Evolutionary conservation across 2,113 vertebrate genomes (phyloP), one percentile per base, ranked within the genome.

Genomic region (Puma concolor): DNA sequence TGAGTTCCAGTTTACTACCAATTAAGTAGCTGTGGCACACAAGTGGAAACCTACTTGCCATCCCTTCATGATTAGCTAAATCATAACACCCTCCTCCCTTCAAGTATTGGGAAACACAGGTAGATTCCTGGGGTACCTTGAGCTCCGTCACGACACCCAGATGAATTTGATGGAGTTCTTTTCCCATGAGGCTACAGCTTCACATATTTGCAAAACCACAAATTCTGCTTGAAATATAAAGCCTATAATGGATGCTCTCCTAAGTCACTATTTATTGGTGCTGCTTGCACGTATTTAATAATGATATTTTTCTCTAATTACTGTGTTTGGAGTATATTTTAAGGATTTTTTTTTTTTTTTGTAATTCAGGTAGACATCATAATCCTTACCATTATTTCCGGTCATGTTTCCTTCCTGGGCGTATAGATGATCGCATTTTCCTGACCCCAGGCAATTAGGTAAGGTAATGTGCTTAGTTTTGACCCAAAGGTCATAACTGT

Each of bases 261-360:
- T 77, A 87, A 88, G 60, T 91, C 81, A 69, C 57, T 71, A 31
- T 57, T 85, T 80, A 36, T 85, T 16, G 4, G 25, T 66, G 60
- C n/a, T 83, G 48, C 60, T 64, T 91, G 31, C 71, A 77, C 66
- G 60, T 64, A n/a, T 80, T 91, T 77, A 90, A 94, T 81, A 94
- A 63, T 69, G 76, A 83, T 66, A n/a, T 27, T 86, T 87, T 87
- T 81, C 82, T 86, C 60, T 92, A 90, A 88, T 91, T 79, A 92
- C 72, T 95, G 66, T 85, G 86, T 91, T 91, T 91, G n/a, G 29
- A 89, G 60, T 64, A 81, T 60, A 86, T 52, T 81, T 95, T 72
- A 80, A 92, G 54, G 36, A 16, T n/a, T 3, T 54, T 44, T 76
- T 54, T 89, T 48, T 74, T 57, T 90, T 50, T 60, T 54, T 11